These are phyloP conservation scores for Eurystomus gularis DNA, from an alignment of 2,113 vertebrate genomes.

Conservation along the genomic window DNA sequence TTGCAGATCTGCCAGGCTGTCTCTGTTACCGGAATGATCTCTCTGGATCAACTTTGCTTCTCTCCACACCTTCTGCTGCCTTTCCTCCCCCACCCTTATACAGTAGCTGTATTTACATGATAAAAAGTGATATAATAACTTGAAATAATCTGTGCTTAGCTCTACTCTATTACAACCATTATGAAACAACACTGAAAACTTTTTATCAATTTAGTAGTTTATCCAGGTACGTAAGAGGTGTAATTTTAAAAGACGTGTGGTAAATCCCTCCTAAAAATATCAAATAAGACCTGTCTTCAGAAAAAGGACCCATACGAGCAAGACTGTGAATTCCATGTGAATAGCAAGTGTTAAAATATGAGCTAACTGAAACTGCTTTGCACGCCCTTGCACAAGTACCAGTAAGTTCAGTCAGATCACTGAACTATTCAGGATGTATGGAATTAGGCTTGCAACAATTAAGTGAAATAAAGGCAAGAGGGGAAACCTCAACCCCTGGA, in stretches of 20 bases:
- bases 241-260: not conserved
- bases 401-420: not conserved
- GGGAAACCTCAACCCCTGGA: not conserved
- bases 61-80: slow-evolving; percentile 20
- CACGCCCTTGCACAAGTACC: not conserved
- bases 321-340: not conserved
- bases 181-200: not conserved
- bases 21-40: slow-evolving; percentile 61
- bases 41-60: slow-evolving; percentile 45
- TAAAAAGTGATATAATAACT: not conserved
- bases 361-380: not conserved
- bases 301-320: not conserved
- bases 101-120: not conserved
- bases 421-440: not conserved
- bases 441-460: not conserved
- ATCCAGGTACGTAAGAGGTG: not conserved
- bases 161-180: not conserved
- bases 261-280: not conserved
- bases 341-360: not conserved
- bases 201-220: not conserved
- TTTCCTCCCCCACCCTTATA: not conserved
- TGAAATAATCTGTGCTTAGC: not conserved
- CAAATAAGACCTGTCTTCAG: not conserved
- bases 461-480: not conserved
- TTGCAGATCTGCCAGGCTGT: slow-evolving; percentile 44